A percentile compares a stretch with the other conserved stretches of the same genome.
Conservation (phyloP, 2,113 vertebrate species). For the Archocentrus centrarchus region DNA sequence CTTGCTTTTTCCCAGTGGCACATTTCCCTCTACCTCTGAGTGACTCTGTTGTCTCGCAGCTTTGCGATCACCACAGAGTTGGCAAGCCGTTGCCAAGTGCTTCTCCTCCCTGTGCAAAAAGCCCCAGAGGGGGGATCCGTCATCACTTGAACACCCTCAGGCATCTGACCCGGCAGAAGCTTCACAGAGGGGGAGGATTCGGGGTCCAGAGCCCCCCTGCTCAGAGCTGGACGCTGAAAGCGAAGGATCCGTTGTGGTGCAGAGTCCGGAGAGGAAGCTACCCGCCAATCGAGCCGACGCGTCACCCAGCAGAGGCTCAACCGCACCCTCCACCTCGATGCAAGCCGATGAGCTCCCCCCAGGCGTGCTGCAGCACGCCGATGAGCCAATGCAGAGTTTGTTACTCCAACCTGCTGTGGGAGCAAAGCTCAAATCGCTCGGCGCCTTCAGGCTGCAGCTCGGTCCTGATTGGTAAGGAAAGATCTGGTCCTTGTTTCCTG, state of each 20-base stretch:
- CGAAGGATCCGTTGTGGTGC: not conserved
- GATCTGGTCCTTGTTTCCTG: slow-evolving; percentile 4
- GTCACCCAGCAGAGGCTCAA: not conserved
- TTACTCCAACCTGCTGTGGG: slow-evolving; percentile 54
- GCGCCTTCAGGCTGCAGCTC: slow-evolving; percentile 65
- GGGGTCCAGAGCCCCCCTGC: not conserved
- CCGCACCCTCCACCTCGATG: not conserved
- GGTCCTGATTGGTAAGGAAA: slow-evolving; percentile 74
- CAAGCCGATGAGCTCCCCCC: slow-evolving; percentile 9
- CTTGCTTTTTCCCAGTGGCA: not conserved
- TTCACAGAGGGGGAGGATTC: slow-evolving; percentile 16
- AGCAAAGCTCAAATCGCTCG: slow-evolving; percentile 57
- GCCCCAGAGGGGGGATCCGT: not conserved
- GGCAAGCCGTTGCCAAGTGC: not conserved
- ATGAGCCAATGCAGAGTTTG: slow-evolving; percentile 43
- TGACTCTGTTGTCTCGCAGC: slow-evolving; percentile 62
- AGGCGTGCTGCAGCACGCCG: not conserved
- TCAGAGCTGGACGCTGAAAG: not conserved
- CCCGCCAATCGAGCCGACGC: not conserved
- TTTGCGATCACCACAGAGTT: slow-evolving; percentile 13
- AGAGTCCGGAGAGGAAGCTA: slow-evolving; percentile 25
- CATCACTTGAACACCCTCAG: slow-evolving; percentile 67
- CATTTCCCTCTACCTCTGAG: slow-evolving; percentile 23
- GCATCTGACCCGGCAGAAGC: slow-evolving; percentile 36
- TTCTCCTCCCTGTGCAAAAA: slow-evolving; percentile 44